Conservation (phyloP, 2,888 invertebrate species). For the Amorpha juglandis region DNA sequence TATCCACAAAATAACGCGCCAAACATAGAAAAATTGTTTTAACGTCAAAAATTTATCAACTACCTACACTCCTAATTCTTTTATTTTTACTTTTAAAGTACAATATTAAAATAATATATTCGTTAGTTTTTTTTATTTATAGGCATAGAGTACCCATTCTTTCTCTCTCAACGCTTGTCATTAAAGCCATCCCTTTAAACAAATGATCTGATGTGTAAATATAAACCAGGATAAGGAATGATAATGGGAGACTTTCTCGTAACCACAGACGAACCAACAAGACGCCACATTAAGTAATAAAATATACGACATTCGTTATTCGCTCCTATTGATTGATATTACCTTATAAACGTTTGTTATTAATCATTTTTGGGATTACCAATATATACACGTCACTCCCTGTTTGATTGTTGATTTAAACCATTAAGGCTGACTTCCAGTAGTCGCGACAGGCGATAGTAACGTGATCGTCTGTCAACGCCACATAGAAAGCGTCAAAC, state of each 20-base stretch:
- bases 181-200: constrained; percentile 40
- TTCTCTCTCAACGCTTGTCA: constrained; percentile 38
- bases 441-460: too few species aligned
- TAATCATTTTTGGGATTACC: too few species aligned
- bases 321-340: too few species aligned
- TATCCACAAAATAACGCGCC: constrained; percentile 16
- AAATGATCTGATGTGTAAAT: background rate
- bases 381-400: too few species aligned
- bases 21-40: constrained; percentile 32
- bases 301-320: too few species aligned
- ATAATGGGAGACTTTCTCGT: background rate
- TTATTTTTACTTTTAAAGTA: constrained; percentile 57
- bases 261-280: background rate
- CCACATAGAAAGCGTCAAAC: too few species aligned
- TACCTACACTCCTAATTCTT: constrained; percentile 67
- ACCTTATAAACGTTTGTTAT: too few species aligned
- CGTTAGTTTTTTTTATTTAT: constrained; percentile 40
- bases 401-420: too few species aligned
- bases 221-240: background rate
- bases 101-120: constrained; percentile 60
- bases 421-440: too few species aligned
- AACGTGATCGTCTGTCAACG: too few species aligned
- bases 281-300: background rate
- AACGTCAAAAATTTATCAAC: constrained; percentile 59
- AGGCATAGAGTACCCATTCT: constrained; percentile 26